These are phyloP conservation scores for Latrodectus hesperus DNA, from an alignment of 2,888 invertebrate genomes.

Conservation along the genomic window DNA sequence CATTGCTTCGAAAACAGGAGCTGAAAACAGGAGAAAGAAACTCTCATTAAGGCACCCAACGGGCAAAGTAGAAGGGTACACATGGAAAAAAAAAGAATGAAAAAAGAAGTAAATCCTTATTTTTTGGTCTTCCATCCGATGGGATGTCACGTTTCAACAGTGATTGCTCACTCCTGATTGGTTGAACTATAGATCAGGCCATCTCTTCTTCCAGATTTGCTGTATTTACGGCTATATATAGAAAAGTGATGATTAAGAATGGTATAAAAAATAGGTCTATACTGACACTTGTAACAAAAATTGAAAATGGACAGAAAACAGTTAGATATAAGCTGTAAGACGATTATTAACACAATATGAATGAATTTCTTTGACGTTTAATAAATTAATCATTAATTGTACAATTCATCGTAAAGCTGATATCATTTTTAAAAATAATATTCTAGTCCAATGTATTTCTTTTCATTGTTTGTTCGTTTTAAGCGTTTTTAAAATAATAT, in stretches of 20 bases:
- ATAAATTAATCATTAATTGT: no score
- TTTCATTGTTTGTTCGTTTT: no score
- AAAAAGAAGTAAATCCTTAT: slow-evolving; percentile 24
- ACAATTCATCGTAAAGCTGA: no score
- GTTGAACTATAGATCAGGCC: slow-evolving; percentile 15
- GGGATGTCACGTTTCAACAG: slow-evolving; percentile 53
- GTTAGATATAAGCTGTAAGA: neutral
- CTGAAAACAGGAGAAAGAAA: slow-evolving; percentile 9
- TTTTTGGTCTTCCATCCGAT: slow-evolving; percentile 24
- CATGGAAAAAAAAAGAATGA: neutral
- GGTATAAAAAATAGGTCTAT: neutral
- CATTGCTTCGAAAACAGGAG: slow-evolving; percentile 21
- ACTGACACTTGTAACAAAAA: neutral
- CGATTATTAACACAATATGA: neutral
- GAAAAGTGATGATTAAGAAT: neutral
- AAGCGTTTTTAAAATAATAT: no score
- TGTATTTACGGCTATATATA: slow-evolving; percentile 34
- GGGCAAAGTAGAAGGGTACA: slow-evolving; percentile 7
- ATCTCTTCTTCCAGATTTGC: slow-evolving; percentile 15
- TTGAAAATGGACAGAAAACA: neutral
- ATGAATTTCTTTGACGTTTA: no score
- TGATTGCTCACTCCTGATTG: slow-evolving; percentile 55
- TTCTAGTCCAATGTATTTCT: no score
- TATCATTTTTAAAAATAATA: no score
- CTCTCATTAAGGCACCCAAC: slow-evolving; percentile 44